Base-by-base conservation (phyloP, 2,113 vertebrate genomes). In the Monopterus albus region DNA sequence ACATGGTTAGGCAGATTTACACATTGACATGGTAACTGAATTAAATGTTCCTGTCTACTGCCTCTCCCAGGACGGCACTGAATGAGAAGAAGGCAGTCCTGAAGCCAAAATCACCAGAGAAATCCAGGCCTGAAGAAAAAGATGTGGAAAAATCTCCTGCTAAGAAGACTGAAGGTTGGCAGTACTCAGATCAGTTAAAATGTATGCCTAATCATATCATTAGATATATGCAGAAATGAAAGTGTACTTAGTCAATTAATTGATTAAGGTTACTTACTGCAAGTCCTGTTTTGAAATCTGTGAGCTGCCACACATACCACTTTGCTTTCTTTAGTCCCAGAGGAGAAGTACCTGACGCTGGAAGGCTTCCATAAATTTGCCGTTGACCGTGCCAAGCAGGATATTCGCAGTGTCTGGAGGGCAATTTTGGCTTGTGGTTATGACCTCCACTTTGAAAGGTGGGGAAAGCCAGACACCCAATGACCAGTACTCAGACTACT, bases 371-470 rank as follows among this genome's bases (percentile, higher is more conserved):
- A 97, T 72, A 96, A 94, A 31, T 99, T 99, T 65, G 94, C 96
- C 5, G 89, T 98, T 31, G 98, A 99, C 68, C 93, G 97, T 20
- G 96, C 97, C 56, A 99, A 98, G 68, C 98, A 98, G 87, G 98
- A 99, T 83, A 96, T 98, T 86, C 97, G 97, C 0, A 98, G 97
- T 0, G 94, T 99, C 74, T 99, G 98, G 98, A 94, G 98, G 79
- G 96, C 96, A 2, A 95, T 99, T 72, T 81, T 99, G 74, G 95
- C 96, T 57, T 98, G 98, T 15, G 98, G 98, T 2, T 99, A 96
- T 1, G 98, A 99, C 68, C 95, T 98, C 11, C 98, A 99, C 72
- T 98, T 98, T 79, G 96, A 99, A 91, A 97, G 97, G 98, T 98
- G 67, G 88, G 87, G 6, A 56, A 39, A 25, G 31, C 17, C 26